These are phyloP conservation scores for Carettochelys insculpta DNA, from an alignment of 2,113 vertebrate genomes.

Conservation along the genomic window DNA sequence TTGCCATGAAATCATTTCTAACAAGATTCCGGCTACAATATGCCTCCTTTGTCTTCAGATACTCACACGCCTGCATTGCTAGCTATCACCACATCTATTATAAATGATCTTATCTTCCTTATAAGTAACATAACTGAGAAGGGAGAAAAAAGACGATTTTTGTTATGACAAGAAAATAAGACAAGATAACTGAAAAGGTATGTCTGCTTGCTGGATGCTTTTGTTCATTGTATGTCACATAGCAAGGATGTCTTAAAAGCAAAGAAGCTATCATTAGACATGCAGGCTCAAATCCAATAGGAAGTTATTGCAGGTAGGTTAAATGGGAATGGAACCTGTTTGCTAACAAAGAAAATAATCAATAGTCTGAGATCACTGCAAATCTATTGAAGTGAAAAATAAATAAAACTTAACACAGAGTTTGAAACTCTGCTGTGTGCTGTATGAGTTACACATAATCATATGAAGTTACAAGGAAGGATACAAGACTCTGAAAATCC, in stretches of 20 bases:
- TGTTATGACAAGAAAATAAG: not conserved
- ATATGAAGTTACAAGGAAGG: fast-evolving
- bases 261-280: not conserved
- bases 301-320: not conserved
- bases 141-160: not conserved
- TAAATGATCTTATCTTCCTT: not conserved
- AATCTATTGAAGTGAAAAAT: not conserved
- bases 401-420: not conserved
- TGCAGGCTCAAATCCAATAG: not conserved
- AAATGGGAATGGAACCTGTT: not conserved
- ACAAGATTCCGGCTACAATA: not conserved
- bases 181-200: not conserved
- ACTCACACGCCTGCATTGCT: not conserved
- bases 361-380: not conserved
- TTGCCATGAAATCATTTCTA: not conserved
- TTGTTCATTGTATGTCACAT: not conserved
- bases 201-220: not conserved
- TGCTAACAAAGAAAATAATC: not conserved
- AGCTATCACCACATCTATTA: not conserved
- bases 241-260: not conserved
- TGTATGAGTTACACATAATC: not conserved
- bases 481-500: not conserved
- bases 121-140: not conserved
- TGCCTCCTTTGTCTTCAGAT: not conserved
- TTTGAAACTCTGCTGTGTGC: not conserved